Evolutionary conservation across 2,113 vertebrate species (phyloP), one percentile per base, ranked within the genome.

Genomic region (Balaenoptera acutorostrata): DNA sequence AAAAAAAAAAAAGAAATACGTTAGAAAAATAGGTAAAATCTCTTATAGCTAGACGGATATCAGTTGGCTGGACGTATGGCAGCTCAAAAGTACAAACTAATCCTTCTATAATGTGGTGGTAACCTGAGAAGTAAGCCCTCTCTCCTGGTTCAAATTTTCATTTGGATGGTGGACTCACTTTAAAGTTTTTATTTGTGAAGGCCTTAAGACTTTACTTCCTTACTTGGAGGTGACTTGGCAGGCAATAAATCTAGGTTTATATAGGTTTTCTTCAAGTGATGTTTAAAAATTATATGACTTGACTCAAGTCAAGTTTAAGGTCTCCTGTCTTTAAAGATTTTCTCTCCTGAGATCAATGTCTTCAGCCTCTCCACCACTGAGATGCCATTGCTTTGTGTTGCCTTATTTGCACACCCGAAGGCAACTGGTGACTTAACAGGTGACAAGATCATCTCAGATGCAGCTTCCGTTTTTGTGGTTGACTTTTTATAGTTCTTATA

Each of bases 141-240:
- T 82, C 49, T 71, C 49, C 86, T 88, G 72, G 39, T 29, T 96
- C 72, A 90, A 89, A 57, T 94, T 98, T 77, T 88, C 75, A 39
- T 71, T 86, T 93, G 90, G 52, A 74, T 90, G 88, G 80, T 2
- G 52, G 29, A 29, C 52, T 81, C 29, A 1, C 90, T 88, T 88
- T 69, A 68, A 81, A 85, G 46, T 71, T 69, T 86, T 69, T 52
- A 57, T 95, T 95, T 81, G 49, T 33, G 78, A 86, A 96, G 52
- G 8, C 18, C 23, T 14, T 39, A 21, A 52, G 77, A 82, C 61
- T 81, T 84, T 93, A 52, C 90, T 66, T 90, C 81, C 59, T 95
- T 91, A 55, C 17, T 88, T 88, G 71, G 36, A 91, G 31, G 21
- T 90, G 59, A 69, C 57, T 90, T 78, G 20, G 21, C 71, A 90